Conservation (phyloP, 2,113 vertebrate species). For the Dendrocopos noguchii region DNA sequence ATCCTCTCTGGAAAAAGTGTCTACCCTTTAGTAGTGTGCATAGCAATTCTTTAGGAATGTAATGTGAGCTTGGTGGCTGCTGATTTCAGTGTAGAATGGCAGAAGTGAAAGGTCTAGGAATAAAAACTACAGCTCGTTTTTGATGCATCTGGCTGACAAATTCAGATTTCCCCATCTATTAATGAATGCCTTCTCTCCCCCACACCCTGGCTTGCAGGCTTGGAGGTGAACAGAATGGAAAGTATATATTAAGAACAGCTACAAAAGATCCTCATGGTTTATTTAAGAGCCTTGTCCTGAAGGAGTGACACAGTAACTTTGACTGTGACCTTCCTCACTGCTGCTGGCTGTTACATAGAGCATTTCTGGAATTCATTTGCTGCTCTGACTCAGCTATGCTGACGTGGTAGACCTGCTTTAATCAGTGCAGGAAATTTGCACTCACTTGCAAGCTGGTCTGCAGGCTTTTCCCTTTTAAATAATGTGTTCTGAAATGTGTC, state of each 20-base stretch:
- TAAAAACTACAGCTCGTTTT: neutral
- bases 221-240: neutral
- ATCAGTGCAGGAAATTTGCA: slow-evolving; percentile 36
- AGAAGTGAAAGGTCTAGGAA: neutral
- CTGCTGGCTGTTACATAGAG: neutral
- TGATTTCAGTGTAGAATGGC: neutral
- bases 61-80: neutral
- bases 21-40: neutral
- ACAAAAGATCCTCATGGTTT: neutral
- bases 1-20: neutral
- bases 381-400: slow-evolving; percentile 22
- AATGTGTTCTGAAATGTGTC: slow-evolving; percentile 1
- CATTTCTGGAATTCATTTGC: slow-evolving; percentile 55
- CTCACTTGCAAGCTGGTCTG: slow-evolving; percentile 6
- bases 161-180: neutral
- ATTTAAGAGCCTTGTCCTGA: neutral
- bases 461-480: neutral
- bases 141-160: neutral
- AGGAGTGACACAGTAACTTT: slow-evolving; percentile 44
- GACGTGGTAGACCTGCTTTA: slow-evolving; percentile 7
- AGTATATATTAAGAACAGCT: neutral
- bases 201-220: neutral
- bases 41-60: neutral
- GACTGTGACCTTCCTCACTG: slow-evolving; percentile 5
- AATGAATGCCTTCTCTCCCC: neutral